phyloP scores from a whole-genome alignment of 92 coral and sea anemone species.

The Epizoanthus scotinus region DNA sequence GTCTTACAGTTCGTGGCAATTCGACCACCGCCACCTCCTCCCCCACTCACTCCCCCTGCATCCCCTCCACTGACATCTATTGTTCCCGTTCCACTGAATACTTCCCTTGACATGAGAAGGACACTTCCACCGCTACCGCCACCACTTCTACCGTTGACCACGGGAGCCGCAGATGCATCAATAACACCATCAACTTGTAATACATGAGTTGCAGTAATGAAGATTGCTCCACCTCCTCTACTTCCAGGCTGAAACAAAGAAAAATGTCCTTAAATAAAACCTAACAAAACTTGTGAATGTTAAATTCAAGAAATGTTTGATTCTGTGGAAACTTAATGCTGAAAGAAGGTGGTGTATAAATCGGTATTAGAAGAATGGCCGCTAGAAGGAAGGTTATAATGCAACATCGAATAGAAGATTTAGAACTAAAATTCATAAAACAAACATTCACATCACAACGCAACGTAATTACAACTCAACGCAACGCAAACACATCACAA shows the following conservation, averaged over 20 bases:
- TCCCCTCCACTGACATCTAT: constrained; percentile 60
- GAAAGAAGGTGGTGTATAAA: no score
- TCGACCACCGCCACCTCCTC: constrained; percentile 85
- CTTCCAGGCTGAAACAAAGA: constrained; percentile 66
- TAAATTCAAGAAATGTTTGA: not conserved
- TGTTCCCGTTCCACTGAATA: constrained; percentile 61
- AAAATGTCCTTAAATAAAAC: not conserved
- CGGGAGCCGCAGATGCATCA: constrained; percentile 66
- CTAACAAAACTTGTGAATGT: not conserved
- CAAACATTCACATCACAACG: no score
- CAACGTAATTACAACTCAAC: no score
- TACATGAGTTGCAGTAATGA: constrained; percentile 48
- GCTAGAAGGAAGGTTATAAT: not conserved
- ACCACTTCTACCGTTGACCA: constrained; percentile 46
- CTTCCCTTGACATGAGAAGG: constrained; percentile 39
- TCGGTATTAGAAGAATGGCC: not conserved
- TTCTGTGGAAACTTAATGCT: not conserved
- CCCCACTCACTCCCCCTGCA: constrained; percentile 50
- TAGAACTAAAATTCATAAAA: no score
- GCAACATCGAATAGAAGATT: not conserved
- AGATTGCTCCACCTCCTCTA: constrained; percentile 62
- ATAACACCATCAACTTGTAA: constrained; percentile 66
- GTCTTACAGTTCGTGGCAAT: constrained; percentile 51
- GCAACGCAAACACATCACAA: no score
- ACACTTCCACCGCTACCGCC: constrained; percentile 83